Conservation (phyloP, 37 sponge, comb jelly and placozoan species). For the Mnemiopsis leidyi region DNA sequence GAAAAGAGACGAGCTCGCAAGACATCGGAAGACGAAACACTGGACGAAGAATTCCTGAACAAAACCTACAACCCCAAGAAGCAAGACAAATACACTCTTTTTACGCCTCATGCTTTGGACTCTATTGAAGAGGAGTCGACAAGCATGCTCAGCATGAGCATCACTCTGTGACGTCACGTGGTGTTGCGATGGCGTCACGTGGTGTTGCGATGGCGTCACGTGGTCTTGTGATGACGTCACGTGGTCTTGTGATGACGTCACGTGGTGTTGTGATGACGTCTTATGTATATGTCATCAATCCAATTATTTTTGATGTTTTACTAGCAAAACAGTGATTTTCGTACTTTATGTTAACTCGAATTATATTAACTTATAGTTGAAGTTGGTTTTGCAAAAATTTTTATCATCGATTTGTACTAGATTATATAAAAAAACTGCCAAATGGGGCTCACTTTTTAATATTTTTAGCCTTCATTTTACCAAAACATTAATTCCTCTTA, state of each 20-base stretch:
- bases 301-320: too few relatives aligned
- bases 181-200: background rate
- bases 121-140: constrained; percentile 12
- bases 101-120: constrained; percentile 22
- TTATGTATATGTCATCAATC: too few relatives aligned
- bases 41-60: constrained; percentile 41
- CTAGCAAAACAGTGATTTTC: too few relatives aligned
- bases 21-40: background rate
- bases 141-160: background rate
- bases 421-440: too few relatives aligned
- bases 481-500: too few relatives aligned
- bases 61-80: constrained; percentile 23
- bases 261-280: background rate
- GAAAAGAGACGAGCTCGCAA: constrained; percentile 7
- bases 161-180: too few relatives aligned
- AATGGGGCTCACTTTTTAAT: too few relatives aligned
- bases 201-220: background rate
- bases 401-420: too few relatives aligned
- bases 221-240: background rate
- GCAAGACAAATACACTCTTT: constrained; percentile 32
- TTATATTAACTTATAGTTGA: too few relatives aligned
- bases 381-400: too few relatives aligned
- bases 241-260: background rate
- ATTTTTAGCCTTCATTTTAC: too few relatives aligned
- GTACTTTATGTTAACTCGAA: too few relatives aligned